phyloP scores from a whole-genome alignment of 1,140 invertebrate species.

The Scaptodrosophila lebanonensis region DNA sequence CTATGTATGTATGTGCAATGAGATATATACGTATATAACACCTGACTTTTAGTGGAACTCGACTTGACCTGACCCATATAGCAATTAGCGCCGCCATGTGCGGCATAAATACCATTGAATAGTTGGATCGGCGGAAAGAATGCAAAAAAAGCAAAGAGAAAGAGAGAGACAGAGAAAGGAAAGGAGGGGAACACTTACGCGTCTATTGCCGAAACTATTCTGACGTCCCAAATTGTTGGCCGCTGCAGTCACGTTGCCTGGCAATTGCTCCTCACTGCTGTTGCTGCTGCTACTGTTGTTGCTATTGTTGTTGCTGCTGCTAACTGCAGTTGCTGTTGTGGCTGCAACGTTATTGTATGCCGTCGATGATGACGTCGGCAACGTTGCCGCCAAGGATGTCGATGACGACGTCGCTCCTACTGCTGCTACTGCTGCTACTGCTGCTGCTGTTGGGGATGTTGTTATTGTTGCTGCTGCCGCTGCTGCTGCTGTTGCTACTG shows the following conservation, averaged over 20 bases:
- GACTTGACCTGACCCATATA: slow-evolving; percentile 52
- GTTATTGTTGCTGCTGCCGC: slow-evolving; percentile 17
- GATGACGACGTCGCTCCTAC: too few species aligned
- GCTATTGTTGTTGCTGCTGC: slow-evolving; percentile 27
- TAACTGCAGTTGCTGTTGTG: slow-evolving; percentile 24
- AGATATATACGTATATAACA: slow-evolving; percentile 5
- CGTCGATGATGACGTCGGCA: too few species aligned
- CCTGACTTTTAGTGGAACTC: slow-evolving; percentile 19
- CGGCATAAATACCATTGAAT: neutral
- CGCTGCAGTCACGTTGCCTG: slow-evolving; percentile 23
- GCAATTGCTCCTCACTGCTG: slow-evolving; percentile 51
- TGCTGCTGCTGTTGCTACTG: slow-evolving; percentile 24
- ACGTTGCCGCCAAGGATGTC: too few species aligned
- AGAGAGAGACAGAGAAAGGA: neutral
- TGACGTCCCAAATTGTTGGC: slow-evolving; percentile 61
- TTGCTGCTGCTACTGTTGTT: slow-evolving; percentile 45
- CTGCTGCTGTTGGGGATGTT: slow-evolving; percentile 21
- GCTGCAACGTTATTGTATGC: too few species aligned
- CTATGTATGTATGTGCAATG: slow-evolving; percentile 32
- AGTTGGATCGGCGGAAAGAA: neutral
- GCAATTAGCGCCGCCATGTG: slow-evolving; percentile 7
- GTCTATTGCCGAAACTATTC: slow-evolving; percentile 74
- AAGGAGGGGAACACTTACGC: slow-evolving; percentile 58
- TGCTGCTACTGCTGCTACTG: slow-evolving; percentile 20
- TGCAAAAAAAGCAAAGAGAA: neutral